These are phyloP conservation scores for Delichon dasypus DNA, from an alignment of 2,797 vertebrate species.

Conservation along the genomic window DNA sequence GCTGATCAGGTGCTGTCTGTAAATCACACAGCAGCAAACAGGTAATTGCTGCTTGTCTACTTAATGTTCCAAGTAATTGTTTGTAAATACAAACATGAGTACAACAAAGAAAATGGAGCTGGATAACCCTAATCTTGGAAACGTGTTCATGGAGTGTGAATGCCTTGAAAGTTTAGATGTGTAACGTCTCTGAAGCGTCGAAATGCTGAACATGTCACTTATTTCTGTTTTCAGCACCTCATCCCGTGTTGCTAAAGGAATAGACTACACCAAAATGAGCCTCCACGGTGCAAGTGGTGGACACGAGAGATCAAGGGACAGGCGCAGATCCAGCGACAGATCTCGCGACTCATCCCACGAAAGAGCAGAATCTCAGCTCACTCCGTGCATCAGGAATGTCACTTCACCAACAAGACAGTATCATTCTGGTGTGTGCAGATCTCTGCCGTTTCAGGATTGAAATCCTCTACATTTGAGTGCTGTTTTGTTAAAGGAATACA, in stretches of 20 bases:
- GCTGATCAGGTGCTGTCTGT: background rate
- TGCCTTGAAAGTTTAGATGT: background rate
- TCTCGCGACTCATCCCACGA: conserved; percentile 98
- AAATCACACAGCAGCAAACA: background rate
- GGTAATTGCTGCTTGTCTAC: background rate
- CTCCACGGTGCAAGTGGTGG: conserved; percentile 91
- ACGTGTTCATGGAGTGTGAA: background rate
- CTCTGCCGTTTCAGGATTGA: background rate
- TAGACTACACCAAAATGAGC: conserved; percentile 90
- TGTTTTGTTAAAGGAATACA: background rate
- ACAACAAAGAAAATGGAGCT: background rate
- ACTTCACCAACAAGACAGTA: conserved; percentile 96
- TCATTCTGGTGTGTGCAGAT: conserved; percentile 85
- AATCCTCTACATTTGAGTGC: background rate
- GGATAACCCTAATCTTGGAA: background rate
- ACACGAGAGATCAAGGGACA: conserved; percentile 92
- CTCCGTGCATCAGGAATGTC: conserved; percentile 97
- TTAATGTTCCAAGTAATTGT: background rate
- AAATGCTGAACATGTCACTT: background rate
- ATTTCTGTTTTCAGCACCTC: conserved; percentile 79
- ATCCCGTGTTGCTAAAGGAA: conserved; percentile 81
- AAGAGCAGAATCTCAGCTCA: conserved; percentile 93
- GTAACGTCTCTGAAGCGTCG: background rate
- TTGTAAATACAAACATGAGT: background rate
- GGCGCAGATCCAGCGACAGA: conserved; percentile 94